Conservation (phyloP, 2,797 vertebrate genomes). For the Danio tinwini region DNA sequence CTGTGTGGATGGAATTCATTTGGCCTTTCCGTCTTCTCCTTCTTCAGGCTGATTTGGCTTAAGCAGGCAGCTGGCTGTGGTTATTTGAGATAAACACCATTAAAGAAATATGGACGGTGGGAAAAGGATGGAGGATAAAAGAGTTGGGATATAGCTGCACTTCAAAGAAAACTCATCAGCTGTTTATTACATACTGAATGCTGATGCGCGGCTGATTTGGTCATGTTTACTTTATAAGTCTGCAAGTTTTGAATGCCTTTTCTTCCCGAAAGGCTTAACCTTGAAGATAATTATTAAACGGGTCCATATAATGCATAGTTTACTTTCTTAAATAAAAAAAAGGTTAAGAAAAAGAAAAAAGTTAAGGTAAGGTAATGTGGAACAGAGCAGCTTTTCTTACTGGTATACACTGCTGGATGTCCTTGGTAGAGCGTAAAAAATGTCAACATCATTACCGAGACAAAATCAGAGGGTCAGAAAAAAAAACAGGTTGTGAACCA, state of each 20-base stretch:
- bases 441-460: conserved; percentile 1
- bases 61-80: conserved; percentile 67
- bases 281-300: conserved; percentile 19
- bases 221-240: conserved; percentile 2
- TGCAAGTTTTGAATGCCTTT: background rate
- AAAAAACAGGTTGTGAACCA: background rate
- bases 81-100: conserved; percentile 80
- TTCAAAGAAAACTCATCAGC: conserved; percentile 46
- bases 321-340: background rate
- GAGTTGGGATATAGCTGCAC: conserved; percentile 36
- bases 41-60: conserved; percentile 73
- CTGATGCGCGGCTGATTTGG: background rate
- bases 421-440: conserved; percentile 4
- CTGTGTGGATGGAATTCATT: conserved; percentile 90
- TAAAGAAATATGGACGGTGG: conserved; percentile 72
- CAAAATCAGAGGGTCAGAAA: conserved; percentile 10
- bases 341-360: background rate
- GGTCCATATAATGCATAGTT: background rate
- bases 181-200: conserved; percentile 37
- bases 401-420: background rate
- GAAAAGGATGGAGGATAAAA: conserved; percentile 60
- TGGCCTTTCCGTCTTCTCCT: conserved; percentile 70
- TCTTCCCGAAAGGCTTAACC: background rate
- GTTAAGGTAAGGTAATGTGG: background rate
- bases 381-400: background rate